Evolutionary conservation across 1,140 invertebrate species (phyloP).

Genomic region (Lysiphlebus fabarum): DNA sequence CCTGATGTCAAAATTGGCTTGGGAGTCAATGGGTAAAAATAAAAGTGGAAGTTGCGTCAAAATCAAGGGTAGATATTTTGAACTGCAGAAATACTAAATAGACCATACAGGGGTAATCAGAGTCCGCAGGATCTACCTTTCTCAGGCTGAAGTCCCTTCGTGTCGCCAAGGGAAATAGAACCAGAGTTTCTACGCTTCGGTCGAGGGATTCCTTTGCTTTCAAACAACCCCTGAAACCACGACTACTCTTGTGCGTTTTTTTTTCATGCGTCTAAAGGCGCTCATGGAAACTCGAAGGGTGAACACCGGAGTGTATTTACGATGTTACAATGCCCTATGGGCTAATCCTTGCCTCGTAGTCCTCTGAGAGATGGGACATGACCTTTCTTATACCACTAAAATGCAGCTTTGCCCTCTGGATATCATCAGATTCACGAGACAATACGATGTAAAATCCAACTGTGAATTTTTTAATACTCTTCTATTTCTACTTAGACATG

Average conservation of each 20-base stretch:
- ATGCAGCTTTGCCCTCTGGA: constrained; percentile 25
- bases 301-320: constrained; percentile 48
- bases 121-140: constrained; percentile 14
- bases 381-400: constrained; percentile 18
- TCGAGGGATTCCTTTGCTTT: constrained; percentile 19
- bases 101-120: constrained; percentile 22
- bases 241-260: background rate
- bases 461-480: too few species aligned
- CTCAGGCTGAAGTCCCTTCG: constrained; percentile 11
- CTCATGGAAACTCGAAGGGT: constrained; percentile 32
- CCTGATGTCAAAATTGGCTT: too few species aligned
- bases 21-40: too few species aligned
- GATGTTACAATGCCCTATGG: constrained; percentile 55
- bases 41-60: too few species aligned
- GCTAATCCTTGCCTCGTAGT: constrained; percentile 48
- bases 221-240: background rate
- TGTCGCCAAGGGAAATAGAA: constrained; percentile 16
- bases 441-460: too few species aligned
- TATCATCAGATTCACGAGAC: constrained; percentile 16
- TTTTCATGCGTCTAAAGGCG: constrained; percentile 12
- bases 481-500: too few species aligned
- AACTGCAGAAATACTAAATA: constrained; percentile 4
- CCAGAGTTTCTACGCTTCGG: constrained; percentile 7
- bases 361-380: constrained; percentile 8
- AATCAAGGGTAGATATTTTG: too few species aligned